These are phyloP conservation scores for Chromis chromis DNA, from an alignment of 2,797 vertebrate genomes.

Conservation along the genomic window DNA sequence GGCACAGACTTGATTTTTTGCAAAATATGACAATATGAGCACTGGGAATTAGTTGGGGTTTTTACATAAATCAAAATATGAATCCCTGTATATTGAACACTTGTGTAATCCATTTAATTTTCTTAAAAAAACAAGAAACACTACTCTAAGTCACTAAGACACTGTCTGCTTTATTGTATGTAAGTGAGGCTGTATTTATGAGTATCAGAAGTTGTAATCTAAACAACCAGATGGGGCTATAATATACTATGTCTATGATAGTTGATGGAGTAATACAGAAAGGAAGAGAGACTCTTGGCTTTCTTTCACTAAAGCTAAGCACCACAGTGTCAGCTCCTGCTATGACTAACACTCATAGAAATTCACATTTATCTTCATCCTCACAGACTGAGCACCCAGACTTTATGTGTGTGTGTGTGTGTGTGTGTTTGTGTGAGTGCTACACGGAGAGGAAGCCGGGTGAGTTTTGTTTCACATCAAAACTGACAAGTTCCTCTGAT, in stretches of 20 bases:
- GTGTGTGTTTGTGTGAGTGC: neutral
- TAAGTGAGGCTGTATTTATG: neutral
- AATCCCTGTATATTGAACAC: neutral
- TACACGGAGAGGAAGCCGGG: neutral
- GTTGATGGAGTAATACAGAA: slow-evolving; percentile 10
- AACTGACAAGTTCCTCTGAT: slow-evolving; percentile 47
- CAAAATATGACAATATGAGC: slow-evolving; percentile 6
- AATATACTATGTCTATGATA: neutral
- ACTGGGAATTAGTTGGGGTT: neutral
- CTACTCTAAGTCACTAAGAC: too few species aligned
- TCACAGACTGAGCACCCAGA: slow-evolving; percentile 39
- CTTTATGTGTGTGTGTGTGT: slow-evolving; percentile 13
- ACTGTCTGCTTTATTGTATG: neutral
- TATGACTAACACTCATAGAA: slow-evolving; percentile 48
- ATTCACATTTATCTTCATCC: slow-evolving; percentile 47
- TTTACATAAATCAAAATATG: too few species aligned
- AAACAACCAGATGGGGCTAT: neutral
- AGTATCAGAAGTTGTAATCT: slow-evolving; percentile 25
- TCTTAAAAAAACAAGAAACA: neutral
- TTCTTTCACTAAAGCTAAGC: slow-evolving; percentile 34
- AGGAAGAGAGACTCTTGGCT: slow-evolving; percentile 12
- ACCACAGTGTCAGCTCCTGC: slow-evolving; percentile 24
- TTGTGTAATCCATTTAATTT: neutral
- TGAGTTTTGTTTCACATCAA: slow-evolving; percentile 49
- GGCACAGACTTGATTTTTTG: slow-evolving; percentile 8